Percentiles rank a stretch among this genome's conserved stretches.
phyloP scores from a whole-genome alignment of 2,888 invertebrate species.

The Yponomeuta cagnagella region DNA sequence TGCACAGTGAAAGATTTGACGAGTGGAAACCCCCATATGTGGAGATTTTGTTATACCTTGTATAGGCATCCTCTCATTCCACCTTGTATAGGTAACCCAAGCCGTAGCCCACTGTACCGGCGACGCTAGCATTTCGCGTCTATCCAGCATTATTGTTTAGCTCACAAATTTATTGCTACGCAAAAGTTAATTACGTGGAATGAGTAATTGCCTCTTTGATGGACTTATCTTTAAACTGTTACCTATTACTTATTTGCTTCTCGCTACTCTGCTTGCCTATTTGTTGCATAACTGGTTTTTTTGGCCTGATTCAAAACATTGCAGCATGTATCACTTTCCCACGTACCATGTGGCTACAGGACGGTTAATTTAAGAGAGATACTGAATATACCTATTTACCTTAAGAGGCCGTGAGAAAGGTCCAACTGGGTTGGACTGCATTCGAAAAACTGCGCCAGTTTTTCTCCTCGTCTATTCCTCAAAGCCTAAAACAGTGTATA shows the following conservation, averaged over 20 bases:
- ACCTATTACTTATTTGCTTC: not conserved
- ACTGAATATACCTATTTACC: no score
- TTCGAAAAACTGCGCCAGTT: no score
- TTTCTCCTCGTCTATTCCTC: no score
- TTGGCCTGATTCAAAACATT: not conserved
- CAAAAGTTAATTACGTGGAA: conserved; percentile 58
- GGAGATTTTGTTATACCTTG: no score
- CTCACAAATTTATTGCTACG: conserved; percentile 46
- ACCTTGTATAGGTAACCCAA: no score
- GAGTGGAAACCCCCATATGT: no score
- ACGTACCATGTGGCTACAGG: not conserved
- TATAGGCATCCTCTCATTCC: no score
- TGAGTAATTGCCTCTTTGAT: conserved; percentile 55
- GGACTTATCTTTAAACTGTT: conserved; percentile 25
- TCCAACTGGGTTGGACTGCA: no score
- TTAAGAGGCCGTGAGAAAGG: no score
- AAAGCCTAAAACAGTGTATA: no score
- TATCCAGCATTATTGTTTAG: conserved; percentile 8
- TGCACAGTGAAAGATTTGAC: no score
- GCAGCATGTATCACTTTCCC: not conserved
- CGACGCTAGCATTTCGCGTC: conserved; percentile 9
- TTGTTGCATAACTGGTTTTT: not conserved
- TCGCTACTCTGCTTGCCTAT: not conserved
- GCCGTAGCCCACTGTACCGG: not conserved
- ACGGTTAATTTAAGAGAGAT: no score